These are phyloP conservation scores for Lutraria lutraria DNA, from an alignment of 2,888 invertebrate species.

Conservation along the genomic window DNA sequence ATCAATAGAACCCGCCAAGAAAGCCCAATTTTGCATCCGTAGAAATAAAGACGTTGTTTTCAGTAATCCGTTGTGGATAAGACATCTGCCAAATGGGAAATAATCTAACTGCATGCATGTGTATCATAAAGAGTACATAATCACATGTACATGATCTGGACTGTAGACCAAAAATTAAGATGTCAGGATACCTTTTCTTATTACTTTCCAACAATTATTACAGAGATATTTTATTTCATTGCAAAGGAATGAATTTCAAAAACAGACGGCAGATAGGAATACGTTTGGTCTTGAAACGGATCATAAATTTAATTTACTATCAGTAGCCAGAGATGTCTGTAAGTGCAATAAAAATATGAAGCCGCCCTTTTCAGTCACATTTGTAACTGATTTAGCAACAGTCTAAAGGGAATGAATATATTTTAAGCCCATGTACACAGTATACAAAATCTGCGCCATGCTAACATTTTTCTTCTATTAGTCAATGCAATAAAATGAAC, in stretches of 20 bases:
- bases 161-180: too few relatives aligned
- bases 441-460: not conserved
- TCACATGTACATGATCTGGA: too few relatives aligned
- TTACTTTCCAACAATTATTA: too few relatives aligned
- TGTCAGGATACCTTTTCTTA: too few relatives aligned
- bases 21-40: too few relatives aligned
- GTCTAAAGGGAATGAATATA: not conserved
- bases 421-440: not conserved
- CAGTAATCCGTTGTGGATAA: too few relatives aligned
- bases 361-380: not conserved
- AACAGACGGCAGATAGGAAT: not conserved
- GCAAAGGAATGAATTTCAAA: not conserved
- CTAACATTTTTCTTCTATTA: not conserved
- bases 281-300: not conserved
- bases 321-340: not conserved
- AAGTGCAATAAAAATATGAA: not conserved
- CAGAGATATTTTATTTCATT: too few relatives aligned
- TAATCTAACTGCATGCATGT: too few relatives aligned
- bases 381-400: not conserved
- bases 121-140: too few relatives aligned
- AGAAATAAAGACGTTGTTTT: too few relatives aligned
- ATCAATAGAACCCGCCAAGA: too few relatives aligned
- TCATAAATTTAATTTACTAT: conserved; percentile 9
- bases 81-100: too few relatives aligned
- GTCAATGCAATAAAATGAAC: not conserved